A percentile compares a stretch with the other conserved stretches of the same genome.
Conservation (phyloP, 2,888 invertebrate species). For the Calameuta idolon region DNA sequence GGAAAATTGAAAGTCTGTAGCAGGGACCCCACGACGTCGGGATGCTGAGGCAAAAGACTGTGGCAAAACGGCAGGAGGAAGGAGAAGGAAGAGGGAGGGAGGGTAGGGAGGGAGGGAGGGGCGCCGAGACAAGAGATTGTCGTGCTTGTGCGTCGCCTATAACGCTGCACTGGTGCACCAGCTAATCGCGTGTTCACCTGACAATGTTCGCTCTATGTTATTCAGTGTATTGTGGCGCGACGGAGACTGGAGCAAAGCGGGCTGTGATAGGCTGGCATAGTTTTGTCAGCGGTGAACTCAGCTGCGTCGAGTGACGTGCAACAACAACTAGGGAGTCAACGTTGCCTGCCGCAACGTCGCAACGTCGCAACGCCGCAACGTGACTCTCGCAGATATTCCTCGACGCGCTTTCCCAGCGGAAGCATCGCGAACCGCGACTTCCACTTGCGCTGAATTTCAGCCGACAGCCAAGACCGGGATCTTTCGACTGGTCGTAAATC, state of each 20-base stretch:
- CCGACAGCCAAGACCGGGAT: no score
- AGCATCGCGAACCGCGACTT: constrained; percentile 31
- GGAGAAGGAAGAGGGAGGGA: no score
- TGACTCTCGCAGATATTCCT: constrained; percentile 41
- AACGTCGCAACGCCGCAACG: constrained; percentile 27
- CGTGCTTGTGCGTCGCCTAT: not conserved
- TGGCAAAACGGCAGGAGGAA: no score
- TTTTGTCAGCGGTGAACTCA: constrained; percentile 39
- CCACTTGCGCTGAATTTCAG: not conserved
- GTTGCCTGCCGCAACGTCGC: constrained; percentile 23
- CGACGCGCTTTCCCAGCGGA: constrained; percentile 42
- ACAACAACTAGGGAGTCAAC: constrained; percentile 27
- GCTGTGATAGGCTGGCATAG: constrained; percentile 42
- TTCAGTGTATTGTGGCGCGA: not conserved
- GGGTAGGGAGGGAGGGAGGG: no score
- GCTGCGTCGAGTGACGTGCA: constrained; percentile 26
- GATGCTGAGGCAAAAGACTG: no score
- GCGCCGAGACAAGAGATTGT: not conserved
- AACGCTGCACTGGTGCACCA: not conserved
- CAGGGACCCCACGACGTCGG: no score
- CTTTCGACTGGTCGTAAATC: no score
- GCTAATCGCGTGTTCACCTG: not conserved
- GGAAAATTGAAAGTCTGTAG: no score
- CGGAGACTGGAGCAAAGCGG: constrained; percentile 36
- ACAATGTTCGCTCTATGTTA: no score